Conservation (phyloP, 1,140 invertebrate genomes). For the Drosophila pallidifrons region DNA sequence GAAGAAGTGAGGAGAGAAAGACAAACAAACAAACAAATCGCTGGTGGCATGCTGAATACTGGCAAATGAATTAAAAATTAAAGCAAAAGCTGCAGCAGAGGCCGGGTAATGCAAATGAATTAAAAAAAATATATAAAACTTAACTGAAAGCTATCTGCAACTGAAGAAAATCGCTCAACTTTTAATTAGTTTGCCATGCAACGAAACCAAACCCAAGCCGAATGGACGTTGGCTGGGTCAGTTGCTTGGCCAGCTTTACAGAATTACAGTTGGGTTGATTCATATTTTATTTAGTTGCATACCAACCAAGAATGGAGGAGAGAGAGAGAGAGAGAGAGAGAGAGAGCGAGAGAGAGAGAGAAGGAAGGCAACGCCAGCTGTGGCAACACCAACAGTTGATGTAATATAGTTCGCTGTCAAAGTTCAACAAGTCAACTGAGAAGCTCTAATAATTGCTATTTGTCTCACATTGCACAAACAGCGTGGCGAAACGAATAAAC, state of each 20-base stretch:
- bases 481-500: conserved; percentile 13
- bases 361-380: neutral
- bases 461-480: conserved; percentile 37
- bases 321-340: conserved; percentile 8
- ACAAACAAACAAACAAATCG: conserved; percentile 58
- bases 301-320: neutral
- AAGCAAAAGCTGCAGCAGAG: conserved; percentile 56
- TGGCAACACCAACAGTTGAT: neutral
- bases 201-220: neutral
- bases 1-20: neutral
- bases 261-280: conserved; percentile 42
- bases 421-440: conserved; percentile 66
- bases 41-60: conserved; percentile 9
- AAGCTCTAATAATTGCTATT: conserved; percentile 54
- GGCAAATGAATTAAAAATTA: conserved; percentile 70
- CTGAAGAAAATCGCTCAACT: conserved; percentile 72
- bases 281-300: conserved; percentile 24
- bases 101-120: conserved; percentile 65
- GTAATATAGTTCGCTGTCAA: conserved; percentile 37
- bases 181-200: conserved; percentile 79
- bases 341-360: conserved; percentile 6
- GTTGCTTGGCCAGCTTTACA: conserved; percentile 30
- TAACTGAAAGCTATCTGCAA: conserved; percentile 62
- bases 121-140: conserved; percentile 46
- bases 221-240: conserved; percentile 5